Percentiles rank a stretch among this genome's conserved stretches.
Conservation (phyloP, 2,888 invertebrate species). For the Lamellibrachia columna region DNA sequence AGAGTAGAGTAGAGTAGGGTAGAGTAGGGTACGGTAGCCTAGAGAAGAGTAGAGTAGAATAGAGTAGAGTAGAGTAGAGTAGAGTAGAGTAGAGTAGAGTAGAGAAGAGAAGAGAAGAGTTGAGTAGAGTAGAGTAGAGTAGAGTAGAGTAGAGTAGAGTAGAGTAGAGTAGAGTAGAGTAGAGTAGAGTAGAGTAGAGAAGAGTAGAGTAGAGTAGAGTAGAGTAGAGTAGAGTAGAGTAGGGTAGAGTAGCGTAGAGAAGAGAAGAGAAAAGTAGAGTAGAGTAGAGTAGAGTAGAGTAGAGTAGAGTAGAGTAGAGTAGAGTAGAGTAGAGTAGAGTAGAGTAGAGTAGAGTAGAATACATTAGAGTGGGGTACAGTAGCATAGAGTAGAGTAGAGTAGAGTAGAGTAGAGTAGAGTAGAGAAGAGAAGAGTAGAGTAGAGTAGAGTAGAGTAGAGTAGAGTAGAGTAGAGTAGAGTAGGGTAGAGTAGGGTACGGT, state of each 20-base stretch:
- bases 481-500: constrained; percentile 2
- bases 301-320: constrained; percentile 19
- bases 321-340: constrained; percentile 19
- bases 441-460: constrained; percentile 19
- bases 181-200: constrained; percentile 17
- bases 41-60: constrained; percentile 16
- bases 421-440: constrained; percentile 14
- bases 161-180: constrained; percentile 19
- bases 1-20: constrained; percentile 18
- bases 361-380: too few species aligned
- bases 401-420: constrained; percentile 19
- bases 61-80: constrained; percentile 19
- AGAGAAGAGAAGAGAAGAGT: constrained; percentile 8
- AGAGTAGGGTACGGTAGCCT: not conserved
- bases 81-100: constrained; percentile 19
- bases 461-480: constrained; percentile 19
- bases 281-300: constrained; percentile 19
- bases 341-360: constrained; percentile 19
- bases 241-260: too few species aligned
- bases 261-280: constrained; percentile 1
- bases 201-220: constrained; percentile 19
- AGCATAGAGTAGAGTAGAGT: too few species aligned
- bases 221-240: constrained; percentile 19
- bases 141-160: constrained; percentile 19
- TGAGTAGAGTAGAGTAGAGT: constrained; percentile 17